These are phyloP conservation scores for Protonibea diacanthus DNA, from an alignment of 2,797 vertebrate genomes.

Conservation along the genomic window DNA sequence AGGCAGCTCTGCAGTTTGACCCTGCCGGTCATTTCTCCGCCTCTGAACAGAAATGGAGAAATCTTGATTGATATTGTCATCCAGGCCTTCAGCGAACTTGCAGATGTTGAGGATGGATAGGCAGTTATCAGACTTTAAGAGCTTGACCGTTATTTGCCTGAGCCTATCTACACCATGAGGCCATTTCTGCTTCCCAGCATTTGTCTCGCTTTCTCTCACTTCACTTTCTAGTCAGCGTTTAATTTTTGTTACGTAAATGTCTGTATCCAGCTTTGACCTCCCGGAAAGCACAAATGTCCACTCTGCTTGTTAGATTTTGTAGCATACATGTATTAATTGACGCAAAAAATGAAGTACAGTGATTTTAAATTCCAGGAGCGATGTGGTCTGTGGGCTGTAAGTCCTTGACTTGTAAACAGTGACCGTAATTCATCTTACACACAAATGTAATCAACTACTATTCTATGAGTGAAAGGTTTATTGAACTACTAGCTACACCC, in stretches of 20 bases:
- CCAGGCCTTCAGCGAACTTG: constrained; percentile 31
- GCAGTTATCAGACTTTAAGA: constrained; percentile 39
- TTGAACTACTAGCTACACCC: not conserved
- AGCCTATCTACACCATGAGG: constrained; percentile 21
- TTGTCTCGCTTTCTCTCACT: constrained; percentile 46
- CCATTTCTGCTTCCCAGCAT: constrained; percentile 35
- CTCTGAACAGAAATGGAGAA: constrained; percentile 42
- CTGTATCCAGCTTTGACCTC: not conserved
- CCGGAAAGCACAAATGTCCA: not conserved
- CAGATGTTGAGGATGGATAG: constrained; percentile 57
- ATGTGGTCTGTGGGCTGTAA: too few species aligned
- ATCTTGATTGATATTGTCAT: constrained; percentile 57
- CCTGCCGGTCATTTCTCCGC: constrained; percentile 37
- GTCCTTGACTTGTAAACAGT: too few species aligned
- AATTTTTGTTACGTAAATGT: constrained; percentile 4
- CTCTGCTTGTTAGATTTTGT: not conserved
- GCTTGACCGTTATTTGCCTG: constrained; percentile 21
- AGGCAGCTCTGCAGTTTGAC: constrained; percentile 36
- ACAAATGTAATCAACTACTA: not conserved
- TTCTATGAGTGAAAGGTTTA: not conserved
- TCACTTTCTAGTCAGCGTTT: constrained; percentile 28
- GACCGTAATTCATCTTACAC: not conserved
- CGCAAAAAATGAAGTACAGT: not conserved
- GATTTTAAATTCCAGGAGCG: too few species aligned
- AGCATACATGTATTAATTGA: not conserved